Evolutionary conservation across 1,140 invertebrate genomes (phyloP), one percentile per base, ranked within the genome.

Genomic region (Lasaia peninsularis): DNA sequence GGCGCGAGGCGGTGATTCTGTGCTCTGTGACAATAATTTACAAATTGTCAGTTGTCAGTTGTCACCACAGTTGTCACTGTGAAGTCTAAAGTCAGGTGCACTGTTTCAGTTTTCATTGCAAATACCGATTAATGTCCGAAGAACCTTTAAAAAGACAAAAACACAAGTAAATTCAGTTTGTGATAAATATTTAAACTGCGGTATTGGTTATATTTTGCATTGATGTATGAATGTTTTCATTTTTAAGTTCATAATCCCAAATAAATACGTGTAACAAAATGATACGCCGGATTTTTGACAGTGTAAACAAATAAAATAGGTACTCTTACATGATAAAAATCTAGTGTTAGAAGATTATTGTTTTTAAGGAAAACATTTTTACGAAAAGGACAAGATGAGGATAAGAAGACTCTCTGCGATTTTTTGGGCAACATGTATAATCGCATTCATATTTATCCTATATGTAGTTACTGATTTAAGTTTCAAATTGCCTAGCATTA

Each of bases 401-500:
- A 71, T 88, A 55, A 75, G 88, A 60, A 69, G 82, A 63, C 56
- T 90, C 5, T 83, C 84, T 0, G 77, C 82, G n/a, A 65, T 89
- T 44, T 89, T 88, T 67, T 89, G 85, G 85, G 76, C 75, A 4
- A 81, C 78, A 44, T 87, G 80, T 58, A 80, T 90, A 12, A 65
- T 89, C 54, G 82, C 73, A 7, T 87, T 89, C 63, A 73, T 88
- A 58, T 81, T 88, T 57, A 87, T 88, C 56, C 58, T 89, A 14
- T 90, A 90, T 69, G 77, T 88, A 33, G 77, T 89, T 32, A 89
- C 84, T 11, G 88, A 90, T 56, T 65, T 83, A 52, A 84, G 83
- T 55, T 84, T 88, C 51, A 87, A 87, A 62, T 65, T 87, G 51
- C 86, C 87, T 2, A 85, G 75, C 53, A 83, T 84, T 31, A 86